Conservation (phyloP, 1,140 invertebrate species). For the Trichonephila inaurata region DNA sequence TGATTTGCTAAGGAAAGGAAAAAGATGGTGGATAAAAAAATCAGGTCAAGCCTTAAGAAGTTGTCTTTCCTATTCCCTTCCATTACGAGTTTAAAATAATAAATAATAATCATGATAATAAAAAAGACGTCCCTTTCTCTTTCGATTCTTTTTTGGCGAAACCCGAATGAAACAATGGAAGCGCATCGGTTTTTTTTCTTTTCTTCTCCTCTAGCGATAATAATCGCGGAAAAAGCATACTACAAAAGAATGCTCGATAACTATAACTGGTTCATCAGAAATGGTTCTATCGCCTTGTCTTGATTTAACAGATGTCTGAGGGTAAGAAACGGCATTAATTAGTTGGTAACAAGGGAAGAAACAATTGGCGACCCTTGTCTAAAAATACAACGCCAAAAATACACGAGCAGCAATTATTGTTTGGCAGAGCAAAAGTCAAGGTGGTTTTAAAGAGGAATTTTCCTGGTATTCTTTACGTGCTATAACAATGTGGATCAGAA, state of each 20-base stretch:
- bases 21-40: not conserved
- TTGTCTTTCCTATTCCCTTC: not conserved
- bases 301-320: slow-evolving; percentile 5
- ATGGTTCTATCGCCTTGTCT: not conserved
- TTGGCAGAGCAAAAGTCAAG: not conserved
- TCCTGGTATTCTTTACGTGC: no score
- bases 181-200: not conserved
- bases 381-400: slow-evolving; percentile 10
- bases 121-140: slow-evolving; percentile 34
- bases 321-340: not conserved
- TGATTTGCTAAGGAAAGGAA: slow-evolving; percentile 4
- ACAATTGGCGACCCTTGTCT: not conserved
- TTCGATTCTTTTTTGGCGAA: slow-evolving; percentile 4
- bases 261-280: slow-evolving; percentile 25
- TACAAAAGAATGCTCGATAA: slow-evolving; percentile 28
- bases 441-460: no score
- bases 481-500: no score
- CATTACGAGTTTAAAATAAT: slow-evolving; percentile 54
- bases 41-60: slow-evolving; percentile 44
- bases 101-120: slow-evolving; percentile 4
- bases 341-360: not conserved
- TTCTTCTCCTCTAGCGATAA: not conserved
- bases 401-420: not conserved
- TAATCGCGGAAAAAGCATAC: not conserved
- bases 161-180: not conserved